Percentiles rank a stretch among this genome's conserved stretches.
Evolutionary conservation across 1,140 invertebrate species (phyloP).

Genomic region (Achatina immaculata): DNA sequence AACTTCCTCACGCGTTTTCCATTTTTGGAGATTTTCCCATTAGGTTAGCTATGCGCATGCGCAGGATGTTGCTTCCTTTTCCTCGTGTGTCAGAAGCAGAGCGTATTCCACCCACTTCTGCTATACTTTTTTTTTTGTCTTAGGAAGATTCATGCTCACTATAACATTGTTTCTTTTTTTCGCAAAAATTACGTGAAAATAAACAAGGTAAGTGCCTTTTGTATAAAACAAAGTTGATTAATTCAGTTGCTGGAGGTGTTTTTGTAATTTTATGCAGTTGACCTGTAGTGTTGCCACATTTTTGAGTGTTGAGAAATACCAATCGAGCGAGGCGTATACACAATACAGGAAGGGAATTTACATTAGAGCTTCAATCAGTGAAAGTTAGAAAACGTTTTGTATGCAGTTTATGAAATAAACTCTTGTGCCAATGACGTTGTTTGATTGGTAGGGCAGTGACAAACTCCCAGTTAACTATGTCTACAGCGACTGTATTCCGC

Average conservation of each 20-base stretch:
- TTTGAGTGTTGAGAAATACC: slow-evolving; percentile 15
- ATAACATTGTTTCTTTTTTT: neutral
- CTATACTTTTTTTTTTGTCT: neutral
- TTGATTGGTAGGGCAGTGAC: too few species aligned
- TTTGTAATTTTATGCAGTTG: neutral
- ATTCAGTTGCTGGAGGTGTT: neutral
- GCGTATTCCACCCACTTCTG: slow-evolving; percentile 41
- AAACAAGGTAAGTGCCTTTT: neutral
- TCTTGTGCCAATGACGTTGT: too few species aligned
- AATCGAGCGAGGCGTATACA: neutral
- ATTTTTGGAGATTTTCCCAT: slow-evolving; percentile 38
- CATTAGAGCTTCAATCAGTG: too few species aligned
- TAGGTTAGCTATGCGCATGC: slow-evolving; percentile 25
- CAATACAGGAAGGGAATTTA: neutral
- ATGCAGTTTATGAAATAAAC: too few species aligned
- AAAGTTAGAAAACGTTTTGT: too few species aligned
- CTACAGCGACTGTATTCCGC: too few species aligned
- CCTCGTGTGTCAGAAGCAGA: slow-evolving; percentile 36
- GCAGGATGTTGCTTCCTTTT: slow-evolving; percentile 34
- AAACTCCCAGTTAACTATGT: too few species aligned
- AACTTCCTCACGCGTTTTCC: slow-evolving; percentile 28
- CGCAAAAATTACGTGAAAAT: neutral
- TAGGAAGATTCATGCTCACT: slow-evolving; percentile 2
- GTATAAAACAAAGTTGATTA: too few species aligned
- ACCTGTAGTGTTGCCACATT: neutral